Evolutionary conservation across 2,797 vertebrate genomes (phyloP).

Genomic region (Xyrichtys novacula): DNA sequence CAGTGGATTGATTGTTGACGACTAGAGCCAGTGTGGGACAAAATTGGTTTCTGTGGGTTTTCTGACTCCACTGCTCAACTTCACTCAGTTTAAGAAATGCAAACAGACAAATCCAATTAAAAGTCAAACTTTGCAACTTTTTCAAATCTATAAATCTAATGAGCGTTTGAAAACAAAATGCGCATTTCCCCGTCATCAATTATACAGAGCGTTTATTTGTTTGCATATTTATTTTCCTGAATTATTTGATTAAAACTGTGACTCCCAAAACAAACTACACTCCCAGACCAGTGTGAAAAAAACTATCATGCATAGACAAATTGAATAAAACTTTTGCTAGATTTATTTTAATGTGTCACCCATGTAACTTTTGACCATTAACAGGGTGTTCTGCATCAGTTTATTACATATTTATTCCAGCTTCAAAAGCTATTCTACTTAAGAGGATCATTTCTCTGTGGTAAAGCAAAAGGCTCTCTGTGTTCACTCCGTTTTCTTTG

Average conservation of each 20-base stretch:
- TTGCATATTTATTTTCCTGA: not conserved
- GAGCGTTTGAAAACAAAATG: constrained; percentile 3
- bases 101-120: constrained; percentile 29
- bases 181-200: not conserved
- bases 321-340: too few species aligned
- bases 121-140: not conserved
- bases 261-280: not conserved
- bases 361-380: too few species aligned
- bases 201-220: not conserved
- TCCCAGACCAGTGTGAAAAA: not conserved
- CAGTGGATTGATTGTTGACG: constrained; percentile 22
- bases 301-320: too few species aligned
- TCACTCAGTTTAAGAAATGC: constrained; percentile 18
- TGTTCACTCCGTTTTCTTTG: constrained; percentile 7
- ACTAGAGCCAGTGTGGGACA: constrained; percentile 21
- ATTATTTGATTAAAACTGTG: not conserved
- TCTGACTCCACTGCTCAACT: constrained; percentile 19
- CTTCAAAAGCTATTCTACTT: constrained; percentile 1
- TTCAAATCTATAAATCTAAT: not conserved
- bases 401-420: too few species aligned
- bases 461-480: constrained; percentile 9
- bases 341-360: too few species aligned
- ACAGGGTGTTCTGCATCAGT: too few species aligned
- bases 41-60: constrained; percentile 34
- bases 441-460: constrained; percentile 2